These are phyloP conservation scores for Motacilla tschutschensis DNA, from an alignment of 2,113 vertebrate genomes.

Conservation along the genomic window DNA sequence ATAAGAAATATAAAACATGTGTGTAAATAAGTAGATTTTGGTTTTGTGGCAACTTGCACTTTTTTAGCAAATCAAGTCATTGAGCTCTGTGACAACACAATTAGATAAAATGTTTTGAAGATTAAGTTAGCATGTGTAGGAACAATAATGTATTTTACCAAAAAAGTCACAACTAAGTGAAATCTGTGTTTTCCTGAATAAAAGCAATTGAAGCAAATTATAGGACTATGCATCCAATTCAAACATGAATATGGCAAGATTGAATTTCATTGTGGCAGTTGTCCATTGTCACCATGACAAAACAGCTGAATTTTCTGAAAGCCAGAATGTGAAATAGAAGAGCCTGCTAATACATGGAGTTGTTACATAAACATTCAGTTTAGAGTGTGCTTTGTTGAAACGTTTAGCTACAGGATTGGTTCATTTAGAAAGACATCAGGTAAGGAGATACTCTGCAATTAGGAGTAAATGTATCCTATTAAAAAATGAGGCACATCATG, in stretches of 20 bases:
- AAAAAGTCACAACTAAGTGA: background rate
- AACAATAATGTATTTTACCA: background rate
- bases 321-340: background rate
- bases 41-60: background rate
- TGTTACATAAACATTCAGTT: background rate
- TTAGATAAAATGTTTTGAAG: background rate
- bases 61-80: background rate
- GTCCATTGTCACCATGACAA: background rate
- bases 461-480: background rate
- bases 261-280: conserved; percentile 6
- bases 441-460: background rate
- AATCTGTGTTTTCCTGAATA: conserved; percentile 11
- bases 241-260: conserved; percentile 1
- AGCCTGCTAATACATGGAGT: background rate
- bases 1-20: background rate
- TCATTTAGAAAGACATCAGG: background rate
- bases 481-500: background rate
- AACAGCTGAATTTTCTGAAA: conserved; percentile 21
- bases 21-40: background rate
- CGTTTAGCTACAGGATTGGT: background rate
- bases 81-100: background rate
- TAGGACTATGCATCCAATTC: background rate
- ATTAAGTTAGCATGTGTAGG: background rate
- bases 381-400: background rate
- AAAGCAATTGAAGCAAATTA: conserved; percentile 8